phyloP scores from a whole-genome alignment of 1,140 invertebrate genomes.

The Planococcus citri region DNA sequence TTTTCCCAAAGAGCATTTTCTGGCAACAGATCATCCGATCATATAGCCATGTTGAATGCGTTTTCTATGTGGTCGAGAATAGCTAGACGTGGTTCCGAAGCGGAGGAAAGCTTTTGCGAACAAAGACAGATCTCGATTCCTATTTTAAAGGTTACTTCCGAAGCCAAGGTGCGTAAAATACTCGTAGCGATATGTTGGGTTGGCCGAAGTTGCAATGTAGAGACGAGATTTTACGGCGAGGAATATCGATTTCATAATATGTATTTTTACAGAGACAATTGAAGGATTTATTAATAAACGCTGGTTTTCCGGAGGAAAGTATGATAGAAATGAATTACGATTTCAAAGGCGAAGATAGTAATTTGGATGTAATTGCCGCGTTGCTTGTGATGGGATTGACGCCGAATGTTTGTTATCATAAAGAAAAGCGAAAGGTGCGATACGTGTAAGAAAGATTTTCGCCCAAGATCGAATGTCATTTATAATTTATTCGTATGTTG shows the following conservation, averaged over 20 bases:
- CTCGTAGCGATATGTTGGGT: background rate
- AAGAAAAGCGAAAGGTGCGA: conserved; percentile 76
- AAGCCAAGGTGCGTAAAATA: conserved; percentile 59
- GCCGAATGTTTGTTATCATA: conserved; percentile 92
- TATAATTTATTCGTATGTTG: conserved; percentile 14
- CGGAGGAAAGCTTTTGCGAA: conserved; percentile 77
- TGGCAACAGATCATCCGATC: conserved; percentile 79
- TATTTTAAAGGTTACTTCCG: conserved; percentile 76
- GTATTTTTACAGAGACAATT: conserved; percentile 56
- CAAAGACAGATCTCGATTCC: conserved; percentile 76
- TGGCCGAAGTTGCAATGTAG: no score
- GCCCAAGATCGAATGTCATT: background rate
- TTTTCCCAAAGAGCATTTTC: conserved; percentile 68
- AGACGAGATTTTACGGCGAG: no score
- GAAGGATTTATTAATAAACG: conserved; percentile 61
- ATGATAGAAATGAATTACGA: conserved; percentile 60
- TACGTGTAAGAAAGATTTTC: conserved; percentile 4
- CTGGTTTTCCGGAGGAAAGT: conserved; percentile 82
- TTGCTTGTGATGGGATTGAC: conserved; percentile 83
- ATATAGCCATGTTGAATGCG: conserved; percentile 86
- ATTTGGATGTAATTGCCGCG: conserved; percentile 72
- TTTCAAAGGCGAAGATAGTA: conserved; percentile 56
- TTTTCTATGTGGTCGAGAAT: conserved; percentile 80
- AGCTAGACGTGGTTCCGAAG: conserved; percentile 54
- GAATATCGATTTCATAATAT: no score